Evolutionary conservation across 1,140 invertebrate species (phyloP).

Genomic region (Temnothorax longispinosus): DNA sequence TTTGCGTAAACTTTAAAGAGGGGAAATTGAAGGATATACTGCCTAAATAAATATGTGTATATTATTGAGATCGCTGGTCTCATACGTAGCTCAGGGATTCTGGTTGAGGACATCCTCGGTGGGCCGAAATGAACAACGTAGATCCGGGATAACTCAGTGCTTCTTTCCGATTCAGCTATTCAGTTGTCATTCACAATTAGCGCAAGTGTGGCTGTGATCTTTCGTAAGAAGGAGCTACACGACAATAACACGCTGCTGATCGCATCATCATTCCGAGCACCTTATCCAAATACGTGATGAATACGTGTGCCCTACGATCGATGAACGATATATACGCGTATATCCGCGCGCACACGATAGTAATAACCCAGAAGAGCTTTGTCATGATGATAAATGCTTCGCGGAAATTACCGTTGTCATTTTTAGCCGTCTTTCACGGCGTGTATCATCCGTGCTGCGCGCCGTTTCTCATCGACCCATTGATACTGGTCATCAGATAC

Average conservation of each 20-base stretch:
- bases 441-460: not conserved
- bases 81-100: slow-evolving; percentile 72
- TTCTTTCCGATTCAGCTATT: slow-evolving; percentile 64
- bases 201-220: slow-evolving; percentile 70
- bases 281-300: slow-evolving; percentile 40
- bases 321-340: not conserved
- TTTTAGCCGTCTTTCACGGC: not conserved
- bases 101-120: slow-evolving; percentile 74
- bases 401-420: slow-evolving; percentile 13
- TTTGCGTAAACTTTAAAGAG: slow-evolving; percentile 73
- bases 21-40: slow-evolving; percentile 44
- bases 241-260: slow-evolving; percentile 64
- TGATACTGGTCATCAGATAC: slow-evolving; percentile 9
- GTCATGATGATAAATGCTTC: slow-evolving; percentile 17
- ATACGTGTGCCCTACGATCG: slow-evolving; percentile 10
- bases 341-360: not conserved
- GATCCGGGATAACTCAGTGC: slow-evolving; percentile 67
- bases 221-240: slow-evolving; percentile 61
- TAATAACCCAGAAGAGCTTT: slow-evolving; percentile 4
- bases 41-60: slow-evolving; percentile 47
- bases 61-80: slow-evolving; percentile 57
- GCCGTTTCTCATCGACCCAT: slow-evolving; percentile 6
- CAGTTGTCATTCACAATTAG: slow-evolving; percentile 66
- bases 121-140: slow-evolving; percentile 70
- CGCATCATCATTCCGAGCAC: slow-evolving; percentile 51